phyloP scores from a whole-genome alignment of 2,113 vertebrate genomes.

The Steatornis caripensis region DNA sequence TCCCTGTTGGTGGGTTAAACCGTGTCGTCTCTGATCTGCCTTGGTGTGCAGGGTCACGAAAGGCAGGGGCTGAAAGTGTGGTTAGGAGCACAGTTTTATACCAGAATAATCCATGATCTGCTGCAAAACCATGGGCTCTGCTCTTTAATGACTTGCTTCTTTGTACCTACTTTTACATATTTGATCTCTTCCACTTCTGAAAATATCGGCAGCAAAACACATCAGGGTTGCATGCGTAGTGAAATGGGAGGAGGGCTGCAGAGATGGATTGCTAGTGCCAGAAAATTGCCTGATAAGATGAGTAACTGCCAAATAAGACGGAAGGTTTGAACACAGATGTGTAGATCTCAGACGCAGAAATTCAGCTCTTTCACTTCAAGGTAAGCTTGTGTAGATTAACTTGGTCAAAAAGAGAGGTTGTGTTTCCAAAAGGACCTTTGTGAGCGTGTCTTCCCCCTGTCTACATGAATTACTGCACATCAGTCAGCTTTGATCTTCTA shows the following conservation, averaged over 20 bases:
- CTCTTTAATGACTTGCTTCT: background rate
- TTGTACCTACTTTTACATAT: constrained; percentile 22
- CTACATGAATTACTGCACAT: constrained; percentile 35
- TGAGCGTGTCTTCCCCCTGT: background rate
- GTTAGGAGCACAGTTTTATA: background rate
- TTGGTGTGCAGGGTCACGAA: background rate
- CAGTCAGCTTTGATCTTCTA: constrained; percentile 31
- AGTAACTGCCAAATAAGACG: constrained; percentile 20
- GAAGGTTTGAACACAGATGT: constrained; percentile 22
- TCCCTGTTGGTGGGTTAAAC: background rate
- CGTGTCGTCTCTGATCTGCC: background rate
- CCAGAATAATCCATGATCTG: background rate
- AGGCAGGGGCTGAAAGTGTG: background rate
- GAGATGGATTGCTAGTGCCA: background rate
- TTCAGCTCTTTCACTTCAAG: constrained; percentile 16
- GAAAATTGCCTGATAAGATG: constrained; percentile 27
- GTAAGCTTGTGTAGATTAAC: background rate
- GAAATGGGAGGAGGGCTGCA: constrained; percentile 15
- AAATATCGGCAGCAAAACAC: background rate
- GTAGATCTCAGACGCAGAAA: background rate
- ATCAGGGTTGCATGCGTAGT: background rate
- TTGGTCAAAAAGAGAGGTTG: constrained; percentile 17
- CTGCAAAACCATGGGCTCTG: background rate
- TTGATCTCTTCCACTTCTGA: constrained; percentile 35
- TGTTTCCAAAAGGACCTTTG: constrained; percentile 15